A percentile compares a stretch with the other conserved stretches of the same genome.
These are phyloP conservation scores for Caracal caracal DNA, from an alignment of 2,113 vertebrate genomes.

Conservation along the genomic window DNA sequence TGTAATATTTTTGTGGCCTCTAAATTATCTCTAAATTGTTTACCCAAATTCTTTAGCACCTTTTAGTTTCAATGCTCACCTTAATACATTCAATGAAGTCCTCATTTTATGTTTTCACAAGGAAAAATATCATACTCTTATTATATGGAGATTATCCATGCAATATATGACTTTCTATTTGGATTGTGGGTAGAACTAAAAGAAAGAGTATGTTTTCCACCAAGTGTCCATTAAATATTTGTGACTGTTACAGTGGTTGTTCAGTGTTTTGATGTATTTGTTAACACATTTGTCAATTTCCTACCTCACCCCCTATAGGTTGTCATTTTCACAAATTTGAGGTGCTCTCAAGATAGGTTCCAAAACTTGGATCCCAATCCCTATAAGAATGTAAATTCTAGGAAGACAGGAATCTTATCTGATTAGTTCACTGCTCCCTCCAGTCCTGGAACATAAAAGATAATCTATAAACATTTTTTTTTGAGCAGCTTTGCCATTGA, in stretches of 20 bases:
- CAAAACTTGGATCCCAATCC: not conserved
- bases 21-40: constrained; percentile 8
- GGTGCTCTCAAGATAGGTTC: not conserved
- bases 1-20: not conserved
- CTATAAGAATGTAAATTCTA: not conserved
- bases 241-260: not conserved
- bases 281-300: not conserved
- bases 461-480: not conserved
- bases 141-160: not conserved
- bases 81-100: not conserved
- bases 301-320: not conserved
- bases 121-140: not conserved
- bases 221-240: not conserved
- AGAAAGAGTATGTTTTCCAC: not conserved
- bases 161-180: not conserved
- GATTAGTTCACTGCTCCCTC: not conserved
- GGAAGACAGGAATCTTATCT: not conserved
- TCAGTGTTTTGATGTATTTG: not conserved
- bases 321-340: not conserved
- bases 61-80: not conserved
- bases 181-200: not conserved
- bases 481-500: not conserved
- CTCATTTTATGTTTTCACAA: not conserved
- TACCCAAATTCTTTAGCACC: not conserved
- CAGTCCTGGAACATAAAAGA: not conserved